Evolutionary conservation across 2,888 invertebrate species (phyloP).

Genomic region (Chalcis sispes): DNA sequence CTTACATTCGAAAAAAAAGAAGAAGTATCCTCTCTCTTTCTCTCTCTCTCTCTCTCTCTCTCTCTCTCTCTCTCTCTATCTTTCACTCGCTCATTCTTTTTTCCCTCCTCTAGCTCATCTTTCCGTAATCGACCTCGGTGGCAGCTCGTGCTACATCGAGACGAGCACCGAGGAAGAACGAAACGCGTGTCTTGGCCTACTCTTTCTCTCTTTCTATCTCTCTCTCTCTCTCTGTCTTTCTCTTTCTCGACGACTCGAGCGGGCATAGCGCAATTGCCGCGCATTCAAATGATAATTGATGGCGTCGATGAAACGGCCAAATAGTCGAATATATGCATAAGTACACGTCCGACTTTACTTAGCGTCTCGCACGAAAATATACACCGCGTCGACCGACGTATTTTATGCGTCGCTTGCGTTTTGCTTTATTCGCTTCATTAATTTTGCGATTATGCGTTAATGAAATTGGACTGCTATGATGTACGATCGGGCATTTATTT

Average conservation of each 20-base stretch:
- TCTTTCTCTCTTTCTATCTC: too few species aligned
- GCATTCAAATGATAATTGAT: slow-evolving; percentile 41
- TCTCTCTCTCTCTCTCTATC: background rate
- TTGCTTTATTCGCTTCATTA: background rate
- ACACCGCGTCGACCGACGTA: background rate
- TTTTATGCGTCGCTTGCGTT: background rate
- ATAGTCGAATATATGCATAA: background rate
- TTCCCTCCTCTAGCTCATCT: background rate
- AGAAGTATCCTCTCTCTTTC: slow-evolving; percentile 20
- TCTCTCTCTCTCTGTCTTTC: too few species aligned
- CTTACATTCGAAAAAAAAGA: too few species aligned
- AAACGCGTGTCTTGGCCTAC: slow-evolving; percentile 29
- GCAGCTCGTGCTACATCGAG: slow-evolving; percentile 1
- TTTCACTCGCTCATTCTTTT: slow-evolving; percentile 23
- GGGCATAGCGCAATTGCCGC: slow-evolving; percentile 17
- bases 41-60: slow-evolving; percentile 8
- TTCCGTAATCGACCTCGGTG: slow-evolving; percentile 21
- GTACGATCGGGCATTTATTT: background rate
- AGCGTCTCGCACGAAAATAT: background rate
- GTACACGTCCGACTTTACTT: too few species aligned
- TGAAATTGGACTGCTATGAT: background rate
- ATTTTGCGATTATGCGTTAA: background rate
- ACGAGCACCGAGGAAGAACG: background rate
- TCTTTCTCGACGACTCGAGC: too few species aligned
- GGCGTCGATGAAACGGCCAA: slow-evolving; percentile 29